These are phyloP conservation scores for Oncorhynchus tshawytscha DNA, from an alignment of 2,113 vertebrate genomes.

Conservation along the genomic window DNA sequence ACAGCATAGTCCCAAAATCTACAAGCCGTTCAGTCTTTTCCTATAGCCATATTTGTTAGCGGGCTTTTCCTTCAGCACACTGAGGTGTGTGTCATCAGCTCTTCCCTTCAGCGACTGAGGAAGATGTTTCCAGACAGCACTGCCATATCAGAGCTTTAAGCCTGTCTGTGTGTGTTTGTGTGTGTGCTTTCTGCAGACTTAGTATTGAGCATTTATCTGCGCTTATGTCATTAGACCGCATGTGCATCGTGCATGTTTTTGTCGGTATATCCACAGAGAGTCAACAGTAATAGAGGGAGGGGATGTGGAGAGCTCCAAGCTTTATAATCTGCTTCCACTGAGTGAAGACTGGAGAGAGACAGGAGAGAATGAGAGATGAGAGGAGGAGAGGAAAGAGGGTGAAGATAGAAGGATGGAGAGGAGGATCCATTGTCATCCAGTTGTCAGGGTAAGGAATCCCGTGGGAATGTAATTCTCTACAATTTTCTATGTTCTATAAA, in stretches of 20 bases:
- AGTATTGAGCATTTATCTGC: neutral
- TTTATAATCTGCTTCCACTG: slow-evolving; percentile 55
- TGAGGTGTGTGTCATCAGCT: neutral
- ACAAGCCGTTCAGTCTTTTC: too few relatives aligned
- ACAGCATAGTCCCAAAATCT: too few relatives aligned
- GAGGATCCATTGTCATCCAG: slow-evolving; percentile 1
- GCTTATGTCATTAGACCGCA: neutral
- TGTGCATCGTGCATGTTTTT: slow-evolving; percentile 10
- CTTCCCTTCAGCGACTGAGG: neutral
- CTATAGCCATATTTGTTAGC: too few relatives aligned
- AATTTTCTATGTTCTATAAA: slow-evolving; percentile 45
- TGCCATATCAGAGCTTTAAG: slow-evolving; percentile 23
- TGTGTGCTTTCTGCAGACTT: neutral
- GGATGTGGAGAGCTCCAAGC: slow-evolving; percentile 47
- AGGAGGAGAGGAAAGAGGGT: too few relatives aligned
- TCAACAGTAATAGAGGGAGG: slow-evolving; percentile 44
- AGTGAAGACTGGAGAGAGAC: slow-evolving; percentile 4
- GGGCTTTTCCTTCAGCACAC: neutral
- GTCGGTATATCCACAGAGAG: slow-evolving; percentile 2
- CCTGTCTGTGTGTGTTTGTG: neutral
- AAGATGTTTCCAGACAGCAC: slow-evolving; percentile 11
- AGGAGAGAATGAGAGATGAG: neutral
- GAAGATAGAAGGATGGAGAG: neutral
- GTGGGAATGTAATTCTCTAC: slow-evolving; percentile 9
- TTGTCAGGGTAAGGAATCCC: too few relatives aligned